These are phyloP conservation scores for Rhinolophus ferrumequinum DNA, from an alignment of 2,113 vertebrate species.

Conservation along the genomic window DNA sequence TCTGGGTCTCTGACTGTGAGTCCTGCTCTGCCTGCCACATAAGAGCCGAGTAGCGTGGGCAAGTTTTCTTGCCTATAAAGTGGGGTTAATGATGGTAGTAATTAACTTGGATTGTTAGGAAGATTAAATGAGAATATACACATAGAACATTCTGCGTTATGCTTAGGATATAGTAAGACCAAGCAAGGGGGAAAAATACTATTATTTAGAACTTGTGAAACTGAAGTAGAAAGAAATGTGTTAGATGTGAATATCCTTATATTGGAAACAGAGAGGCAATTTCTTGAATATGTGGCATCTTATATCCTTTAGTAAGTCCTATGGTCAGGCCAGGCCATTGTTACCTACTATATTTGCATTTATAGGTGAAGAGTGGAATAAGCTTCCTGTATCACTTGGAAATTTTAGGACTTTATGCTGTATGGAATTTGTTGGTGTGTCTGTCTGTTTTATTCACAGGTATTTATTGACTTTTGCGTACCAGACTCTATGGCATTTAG, in stretches of 20 bases:
- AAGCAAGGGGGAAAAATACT: background rate
- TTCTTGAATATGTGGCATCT: conserved; percentile 16
- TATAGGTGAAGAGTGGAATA: background rate
- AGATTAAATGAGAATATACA: background rate
- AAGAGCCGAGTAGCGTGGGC: background rate
- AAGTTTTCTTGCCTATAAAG: background rate
- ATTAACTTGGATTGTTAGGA: background rate
- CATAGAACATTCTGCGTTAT: background rate
- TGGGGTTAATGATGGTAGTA: background rate
- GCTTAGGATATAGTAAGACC: background rate
- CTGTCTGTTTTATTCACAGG: background rate
- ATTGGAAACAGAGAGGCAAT: conserved; percentile 18
- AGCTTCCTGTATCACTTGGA: background rate
- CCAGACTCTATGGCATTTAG: conserved; percentile 5
- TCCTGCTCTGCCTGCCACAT: background rate
- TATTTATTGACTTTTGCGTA: background rate
- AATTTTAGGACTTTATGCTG: background rate
- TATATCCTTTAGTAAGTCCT: background rate
- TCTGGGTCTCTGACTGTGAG: background rate
- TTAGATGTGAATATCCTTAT: background rate
- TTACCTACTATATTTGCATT: conserved; percentile 31
- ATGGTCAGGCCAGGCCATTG: background rate
- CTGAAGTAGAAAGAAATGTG: background rate
- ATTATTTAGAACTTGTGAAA: conserved; percentile 8
- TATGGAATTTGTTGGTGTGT: background rate